These are phyloP conservation scores for Vidua macroura DNA, from an alignment of 2,113 vertebrate genomes.

Conservation along the genomic window DNA sequence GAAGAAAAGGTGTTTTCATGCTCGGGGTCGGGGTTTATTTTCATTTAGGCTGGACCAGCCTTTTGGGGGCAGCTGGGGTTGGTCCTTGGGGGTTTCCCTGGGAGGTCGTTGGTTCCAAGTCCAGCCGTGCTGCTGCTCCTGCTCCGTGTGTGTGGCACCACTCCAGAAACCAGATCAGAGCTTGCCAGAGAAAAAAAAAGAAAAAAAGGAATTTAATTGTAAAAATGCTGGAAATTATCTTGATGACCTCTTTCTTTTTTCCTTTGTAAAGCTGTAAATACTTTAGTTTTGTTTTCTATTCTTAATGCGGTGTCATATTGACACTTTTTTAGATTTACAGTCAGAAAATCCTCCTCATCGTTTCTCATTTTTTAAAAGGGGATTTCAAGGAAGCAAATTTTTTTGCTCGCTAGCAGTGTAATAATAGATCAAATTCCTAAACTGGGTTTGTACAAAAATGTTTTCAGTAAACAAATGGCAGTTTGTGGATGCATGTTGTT, in stretches of 20 bases:
- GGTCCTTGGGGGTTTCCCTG: neutral
- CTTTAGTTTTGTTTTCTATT: constrained; percentile 70
- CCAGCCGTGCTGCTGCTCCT: neutral
- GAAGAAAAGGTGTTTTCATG: neutral
- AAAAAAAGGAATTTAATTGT: neutral
- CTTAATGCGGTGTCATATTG: constrained; percentile 76
- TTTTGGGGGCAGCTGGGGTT: neutral
- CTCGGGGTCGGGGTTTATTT: neutral
- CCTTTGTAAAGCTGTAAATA: constrained; percentile 81
- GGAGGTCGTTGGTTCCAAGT: neutral
- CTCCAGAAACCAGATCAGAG: constrained; percentile 3
- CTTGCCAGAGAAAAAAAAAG: neutral
- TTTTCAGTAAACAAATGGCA: constrained; percentile 7
- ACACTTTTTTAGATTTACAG: constrained; percentile 71
- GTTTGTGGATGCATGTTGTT: constrained; percentile 58
- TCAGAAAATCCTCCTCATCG: constrained; percentile 55
- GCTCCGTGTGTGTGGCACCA: neutral
- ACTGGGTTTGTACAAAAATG: constrained; percentile 41
- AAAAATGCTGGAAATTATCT: constrained; percentile 61
- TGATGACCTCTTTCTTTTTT: constrained; percentile 52
- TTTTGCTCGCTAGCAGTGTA: constrained; percentile 39
- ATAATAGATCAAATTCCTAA: constrained; percentile 21
- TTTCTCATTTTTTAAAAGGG: constrained; percentile 53
- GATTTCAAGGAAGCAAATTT: constrained; percentile 52
- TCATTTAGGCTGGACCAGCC: neutral